Base-by-base conservation (phyloP, 37 sponge, comb jelly and placozoan genomes). In the Cladorhizidae sp. region DNA sequence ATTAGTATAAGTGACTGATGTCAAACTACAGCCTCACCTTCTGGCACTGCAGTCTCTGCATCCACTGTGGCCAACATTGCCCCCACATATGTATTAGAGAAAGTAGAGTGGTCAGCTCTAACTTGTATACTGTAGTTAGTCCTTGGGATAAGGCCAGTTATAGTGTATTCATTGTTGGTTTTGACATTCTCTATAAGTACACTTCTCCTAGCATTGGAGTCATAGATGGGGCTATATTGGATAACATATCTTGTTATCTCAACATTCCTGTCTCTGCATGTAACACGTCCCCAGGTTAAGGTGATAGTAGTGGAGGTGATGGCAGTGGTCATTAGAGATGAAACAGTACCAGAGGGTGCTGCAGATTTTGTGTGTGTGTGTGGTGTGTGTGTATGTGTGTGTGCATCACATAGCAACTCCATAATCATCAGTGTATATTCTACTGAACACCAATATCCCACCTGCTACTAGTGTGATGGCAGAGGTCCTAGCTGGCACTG, bases 101-200 rank as follows among this genome's bases (percentile, higher is more conserved):
- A 5, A 67, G 3, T 59, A 6, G 12, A 31, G 69, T 67, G 20
- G 39, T 38, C 36, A 54, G 74, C 74, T 17, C 28, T 33, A 1
- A 83, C 75, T n/a, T 52, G 32, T 15, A 73, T 22, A 22, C 55
- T 74, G 55, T 83, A 83, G 23, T 31, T 2, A 18, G 83, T 83
- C 40, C 56, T 15, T 35, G 75, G 75, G 18, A 32, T 51, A 7
- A 81, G 81, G 22, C 49, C 62, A 81, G 59, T 32, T 1, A 40
- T 40, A 41, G 81, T 81, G 62, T 41, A 38, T 7, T 45, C 49
- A 45, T 45, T 45, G 9, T 21, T 63, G 2, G 26, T 40, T 2
- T 14, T 28, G 1, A 25, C 41, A 64, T 40, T 31, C 0, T 0
- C 0, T 8, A n/a, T 18, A 25, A 0, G 3, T 40, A 25, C 25